phyloP scores from a whole-genome alignment of 2,113 vertebrate species.

The Saccopteryx bilineata region DNA sequence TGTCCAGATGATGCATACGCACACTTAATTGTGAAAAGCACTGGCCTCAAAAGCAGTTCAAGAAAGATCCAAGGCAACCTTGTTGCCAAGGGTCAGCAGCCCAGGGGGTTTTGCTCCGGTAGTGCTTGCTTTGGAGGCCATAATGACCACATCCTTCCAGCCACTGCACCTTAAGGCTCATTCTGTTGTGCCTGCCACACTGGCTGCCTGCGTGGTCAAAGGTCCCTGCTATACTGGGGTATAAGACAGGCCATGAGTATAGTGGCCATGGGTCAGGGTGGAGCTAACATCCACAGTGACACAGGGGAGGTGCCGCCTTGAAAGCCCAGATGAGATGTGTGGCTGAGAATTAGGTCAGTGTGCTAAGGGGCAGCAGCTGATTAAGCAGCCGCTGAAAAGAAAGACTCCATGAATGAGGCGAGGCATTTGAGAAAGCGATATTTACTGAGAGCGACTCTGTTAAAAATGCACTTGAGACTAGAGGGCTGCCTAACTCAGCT shows the following conservation, averaged over 20 bases:
- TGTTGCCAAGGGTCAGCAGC: not conserved
- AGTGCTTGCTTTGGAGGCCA: not conserved
- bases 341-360: slow-evolving; percentile 74
- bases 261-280: not conserved
- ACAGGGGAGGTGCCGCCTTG: not conserved
- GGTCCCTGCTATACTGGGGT: rapidly evolving
- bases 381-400: slow-evolving; percentile 66
- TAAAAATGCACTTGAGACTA: slow-evolving; percentile 79
- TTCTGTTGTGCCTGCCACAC: not conserved
- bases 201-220: not conserved
- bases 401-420: slow-evolving; percentile 44
- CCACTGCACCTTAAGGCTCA: not conserved
- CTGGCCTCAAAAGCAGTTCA: not conserved
- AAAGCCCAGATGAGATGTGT: not conserved
- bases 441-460: slow-evolving; percentile 66
- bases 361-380: slow-evolving; percentile 62
- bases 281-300: not conserved
- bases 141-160: not conserved
- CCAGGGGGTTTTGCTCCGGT: not conserved
- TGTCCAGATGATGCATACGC: not conserved
- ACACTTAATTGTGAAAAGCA: not conserved
- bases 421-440: slow-evolving; percentile 71
- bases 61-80: not conserved
- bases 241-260: not conserved
- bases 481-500: slow-evolving; percentile 65